These are phyloP conservation scores for Eupithecia insigniata DNA, from an alignment of 2,888 invertebrate species.

Conservation along the genomic window DNA sequence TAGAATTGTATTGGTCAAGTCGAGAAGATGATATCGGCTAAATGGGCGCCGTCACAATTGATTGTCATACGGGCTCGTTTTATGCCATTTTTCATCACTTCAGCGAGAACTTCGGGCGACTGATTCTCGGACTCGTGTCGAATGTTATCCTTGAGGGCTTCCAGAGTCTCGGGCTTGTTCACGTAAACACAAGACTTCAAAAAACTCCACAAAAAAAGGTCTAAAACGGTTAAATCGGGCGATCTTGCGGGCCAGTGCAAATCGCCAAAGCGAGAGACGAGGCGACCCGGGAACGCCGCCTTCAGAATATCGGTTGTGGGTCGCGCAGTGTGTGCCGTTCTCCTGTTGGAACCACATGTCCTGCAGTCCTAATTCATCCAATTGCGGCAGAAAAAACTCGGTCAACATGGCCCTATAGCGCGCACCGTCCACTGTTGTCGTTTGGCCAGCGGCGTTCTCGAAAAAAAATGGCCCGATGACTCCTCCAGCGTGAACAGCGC, in stretches of 20 bases:
- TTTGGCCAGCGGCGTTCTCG: no score
- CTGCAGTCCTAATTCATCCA: no score
- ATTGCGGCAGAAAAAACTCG: no score
- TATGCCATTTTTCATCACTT: background rate
- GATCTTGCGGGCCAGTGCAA: background rate
- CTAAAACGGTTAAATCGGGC: background rate
- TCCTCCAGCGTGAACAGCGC: no score
- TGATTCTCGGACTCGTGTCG: no score
- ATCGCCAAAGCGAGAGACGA: background rate
- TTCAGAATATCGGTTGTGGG: no score
- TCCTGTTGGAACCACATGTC: no score
- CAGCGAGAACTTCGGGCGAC: background rate
- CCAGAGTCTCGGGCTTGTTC: conserved; percentile 19
- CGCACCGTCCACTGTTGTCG: no score
- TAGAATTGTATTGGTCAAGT: background rate
- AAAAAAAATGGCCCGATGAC: no score
- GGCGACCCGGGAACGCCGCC: conserved; percentile 17
- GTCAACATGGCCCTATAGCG: no score
- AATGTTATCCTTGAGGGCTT: background rate
- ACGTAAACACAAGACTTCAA: conserved; percentile 32
- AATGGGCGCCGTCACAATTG: background rate
- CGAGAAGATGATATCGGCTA: background rate
- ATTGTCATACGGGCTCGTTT: conserved; percentile 6
- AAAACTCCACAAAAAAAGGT: conserved; percentile 26
- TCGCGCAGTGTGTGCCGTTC: no score